These are phyloP conservation scores for Drosophila peninsularis DNA, from an alignment of 2,888 invertebrate genomes.

Conservation along the genomic window DNA sequence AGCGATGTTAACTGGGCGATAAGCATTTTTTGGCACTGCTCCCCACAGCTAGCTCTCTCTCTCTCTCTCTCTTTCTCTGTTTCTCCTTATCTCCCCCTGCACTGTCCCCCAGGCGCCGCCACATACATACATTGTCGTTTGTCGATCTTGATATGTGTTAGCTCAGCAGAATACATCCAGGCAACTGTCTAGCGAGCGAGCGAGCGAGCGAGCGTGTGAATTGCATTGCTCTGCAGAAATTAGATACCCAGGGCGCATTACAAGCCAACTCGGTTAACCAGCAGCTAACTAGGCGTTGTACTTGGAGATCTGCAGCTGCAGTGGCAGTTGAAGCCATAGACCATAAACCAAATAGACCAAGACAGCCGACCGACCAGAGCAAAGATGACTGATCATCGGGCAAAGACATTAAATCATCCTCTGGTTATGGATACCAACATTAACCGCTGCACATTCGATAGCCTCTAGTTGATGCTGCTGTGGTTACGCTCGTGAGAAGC, in stretches of 20 bases:
- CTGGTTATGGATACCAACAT: slow-evolving; percentile 33
- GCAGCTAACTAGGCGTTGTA: slow-evolving; percentile 53
- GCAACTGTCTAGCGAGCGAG: slow-evolving; percentile 14
- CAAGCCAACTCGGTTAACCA: slow-evolving; percentile 24
- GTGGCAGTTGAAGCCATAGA: slow-evolving; percentile 51
- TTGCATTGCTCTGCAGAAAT: slow-evolving; percentile 63
- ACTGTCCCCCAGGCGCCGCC: slow-evolving; percentile 1
- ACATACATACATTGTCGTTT: slow-evolving; percentile 22
- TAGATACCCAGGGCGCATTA: slow-evolving; percentile 56
- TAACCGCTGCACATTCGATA: slow-evolving; percentile 49
- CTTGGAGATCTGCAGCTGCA: slow-evolving; percentile 23
- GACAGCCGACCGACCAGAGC: slow-evolving; percentile 18
- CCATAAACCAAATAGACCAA: slow-evolving; percentile 22
- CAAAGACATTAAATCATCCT: slow-evolving; percentile 72
- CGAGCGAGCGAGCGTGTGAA: slow-evolving; percentile 67
- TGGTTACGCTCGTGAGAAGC: slow-evolving; percentile 71
- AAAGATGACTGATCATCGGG: slow-evolving; percentile 68
- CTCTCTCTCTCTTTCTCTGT: no score
- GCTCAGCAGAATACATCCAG: slow-evolving; percentile 43
- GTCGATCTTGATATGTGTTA: slow-evolving; percentile 51
- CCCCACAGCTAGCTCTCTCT: slow-evolving; percentile 1
- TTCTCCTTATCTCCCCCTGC: not conserved
- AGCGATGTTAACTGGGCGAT: slow-evolving; percentile 51
- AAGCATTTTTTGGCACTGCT: slow-evolving; percentile 46
- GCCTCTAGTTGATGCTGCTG: slow-evolving; percentile 42